Base-by-base conservation (phyloP, 2,888 invertebrate species). In the Lamproptera curius region DNA sequence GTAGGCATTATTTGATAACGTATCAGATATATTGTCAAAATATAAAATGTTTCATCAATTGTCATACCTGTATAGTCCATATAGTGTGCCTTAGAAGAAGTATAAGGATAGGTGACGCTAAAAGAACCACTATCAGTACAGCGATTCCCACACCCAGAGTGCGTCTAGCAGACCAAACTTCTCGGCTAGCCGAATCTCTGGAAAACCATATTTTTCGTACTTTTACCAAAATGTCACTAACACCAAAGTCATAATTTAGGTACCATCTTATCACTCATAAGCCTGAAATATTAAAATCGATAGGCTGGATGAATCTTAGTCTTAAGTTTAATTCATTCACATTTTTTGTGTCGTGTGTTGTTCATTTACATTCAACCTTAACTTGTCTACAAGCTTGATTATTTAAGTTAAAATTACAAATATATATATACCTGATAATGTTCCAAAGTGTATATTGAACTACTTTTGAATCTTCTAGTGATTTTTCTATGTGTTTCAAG, bases 31-130 rank as follows among this genome's bases (percentile, higher is more conserved):
- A n/a, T n/a, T n/a, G n/a, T n/a, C n/a, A n/a, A n/a, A n/a, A n/a
- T n/a, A n/a, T n/a, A n/a, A n/a, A n/a, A n/a, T n/a, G n/a, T n/a
- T n/a, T 20, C 6, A 20, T 20, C 6, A 20, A 20, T 20, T 20
- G n/a, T 20, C 20, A 6, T 63, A 89, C 90, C 84, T 91, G 89
- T 60, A 91, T 89, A 1, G 90, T 90, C 41, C 75, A 65, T 0
- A 90, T 89, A 1, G 89, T 88, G 55, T 89, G 88, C 16, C 78
- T 66, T 8, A 90, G 70, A n/a, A 91, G 66, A 26, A 88, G 58
- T 8, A 91, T 79, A 42, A 90, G 83, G 9, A 89, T 62, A 0
- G 90, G 90, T 0, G 89, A 84, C 0, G 89, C 84, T 37, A 89
- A 58, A 13, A 90, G 59, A 1, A 90, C 89, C 0, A 89, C 54